Evolutionary conservation across 2,888 invertebrate genomes (phyloP).

Genomic region (Dolichomitus sp.): DNA sequence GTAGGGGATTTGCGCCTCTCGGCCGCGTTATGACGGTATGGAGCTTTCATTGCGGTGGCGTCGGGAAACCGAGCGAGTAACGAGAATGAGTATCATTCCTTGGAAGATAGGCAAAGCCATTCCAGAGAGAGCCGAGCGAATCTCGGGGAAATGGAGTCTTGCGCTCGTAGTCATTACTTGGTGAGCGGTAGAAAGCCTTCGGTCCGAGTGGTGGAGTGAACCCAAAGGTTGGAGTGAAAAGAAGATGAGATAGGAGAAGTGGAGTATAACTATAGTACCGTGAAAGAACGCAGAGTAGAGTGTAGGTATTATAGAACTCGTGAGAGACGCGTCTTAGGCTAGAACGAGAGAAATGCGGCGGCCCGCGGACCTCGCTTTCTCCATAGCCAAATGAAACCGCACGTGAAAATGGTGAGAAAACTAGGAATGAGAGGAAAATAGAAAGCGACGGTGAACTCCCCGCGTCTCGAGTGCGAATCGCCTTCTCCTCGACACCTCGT

Average conservation of each 20-base stretch:
- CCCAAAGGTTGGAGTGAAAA: constrained; percentile 16
- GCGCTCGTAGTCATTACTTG: constrained; percentile 78
- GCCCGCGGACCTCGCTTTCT: constrained; percentile 51
- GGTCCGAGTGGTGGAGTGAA: constrained; percentile 43
- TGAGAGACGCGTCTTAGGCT: constrained; percentile 46
- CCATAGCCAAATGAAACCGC: constrained; percentile 82
- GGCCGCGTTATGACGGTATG: constrained; percentile 18
- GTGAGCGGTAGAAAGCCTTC: constrained; percentile 67
- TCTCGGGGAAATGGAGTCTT: constrained; percentile 77
- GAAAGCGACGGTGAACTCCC: constrained; percentile 64
- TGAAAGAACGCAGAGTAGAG: constrained; percentile 26
- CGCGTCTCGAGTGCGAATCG: constrained; percentile 72
- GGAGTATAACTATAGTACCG: constrained; percentile 25
- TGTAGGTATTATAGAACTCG: constrained; percentile 13
- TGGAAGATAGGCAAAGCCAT: constrained; percentile 41
- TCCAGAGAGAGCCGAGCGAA: constrained; percentile 70
- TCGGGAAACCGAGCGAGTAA: constrained; percentile 79
- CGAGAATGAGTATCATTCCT: constrained; percentile 67
- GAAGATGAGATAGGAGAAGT: constrained; percentile 48
- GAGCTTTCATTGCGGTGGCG: constrained; percentile 64
- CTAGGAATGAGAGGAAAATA: constrained; percentile 54
- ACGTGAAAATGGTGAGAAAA: constrained; percentile 78
- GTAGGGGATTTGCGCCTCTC: constrained; percentile 54
- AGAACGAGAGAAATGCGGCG: constrained; percentile 64
- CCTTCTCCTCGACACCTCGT: constrained; percentile 79